phyloP scores from a whole-genome alignment of 2,797 vertebrate genomes.

The Chloroceryle inda region DNA sequence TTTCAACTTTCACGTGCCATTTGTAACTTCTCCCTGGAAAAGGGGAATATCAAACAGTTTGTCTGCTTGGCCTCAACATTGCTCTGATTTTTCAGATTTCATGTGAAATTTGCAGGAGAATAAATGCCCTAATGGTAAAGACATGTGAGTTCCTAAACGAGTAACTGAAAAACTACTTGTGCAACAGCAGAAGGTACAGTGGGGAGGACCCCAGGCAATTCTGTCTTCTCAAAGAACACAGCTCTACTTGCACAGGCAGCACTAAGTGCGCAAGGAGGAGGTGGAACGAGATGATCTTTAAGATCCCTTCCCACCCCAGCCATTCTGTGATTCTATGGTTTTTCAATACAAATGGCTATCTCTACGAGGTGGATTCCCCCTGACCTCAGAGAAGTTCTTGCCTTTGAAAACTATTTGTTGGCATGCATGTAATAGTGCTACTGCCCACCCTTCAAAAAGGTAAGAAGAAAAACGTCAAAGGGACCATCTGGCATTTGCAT shows the following conservation, averaged over 20 bases:
- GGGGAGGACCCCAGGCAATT: neutral
- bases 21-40: neutral
- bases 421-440: accelerated
- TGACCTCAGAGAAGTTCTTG: neutral
- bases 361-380: neutral
- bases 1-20: neutral
- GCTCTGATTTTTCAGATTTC: neutral
- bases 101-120: neutral
- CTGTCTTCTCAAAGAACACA: neutral
- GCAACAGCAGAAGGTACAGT: accelerated
- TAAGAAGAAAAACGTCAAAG: no score
- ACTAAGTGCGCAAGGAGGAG: no score
- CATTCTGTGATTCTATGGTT: neutral
- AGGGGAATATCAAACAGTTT: neutral
- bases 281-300: no score
- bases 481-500: neutral
- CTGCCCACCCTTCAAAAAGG: neutral
- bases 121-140: neutral
- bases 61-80: neutral
- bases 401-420: neutral
- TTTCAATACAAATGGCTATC: neutral
- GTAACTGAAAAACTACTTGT: neutral
- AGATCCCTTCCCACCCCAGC: no score
- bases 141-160: neutral
- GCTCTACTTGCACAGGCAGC: neutral